Base-by-base conservation (phyloP, 2,797 vertebrate genomes). In the Mormyrops attenuatus region DNA sequence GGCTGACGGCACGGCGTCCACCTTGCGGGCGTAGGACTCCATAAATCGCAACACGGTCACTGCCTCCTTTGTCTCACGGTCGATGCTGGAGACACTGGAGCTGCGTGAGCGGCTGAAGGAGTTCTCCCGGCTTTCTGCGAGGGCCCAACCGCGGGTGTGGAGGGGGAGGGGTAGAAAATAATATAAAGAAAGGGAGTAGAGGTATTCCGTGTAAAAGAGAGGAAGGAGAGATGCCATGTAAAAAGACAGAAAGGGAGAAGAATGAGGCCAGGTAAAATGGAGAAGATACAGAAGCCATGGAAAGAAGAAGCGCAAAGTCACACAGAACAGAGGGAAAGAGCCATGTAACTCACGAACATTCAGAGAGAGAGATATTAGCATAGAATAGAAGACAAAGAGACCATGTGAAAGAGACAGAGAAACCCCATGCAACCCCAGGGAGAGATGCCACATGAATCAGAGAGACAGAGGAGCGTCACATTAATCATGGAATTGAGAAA, bases 21-120 rank as follows among this genome's bases (percentile, higher is more conserved):
- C 95, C 91, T 96, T 97, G 47, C 94, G 92, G 90, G 95, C 93
- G 85, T 96, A 97, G 77, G 96, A 96, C 88, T 97, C 96, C 94
- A 96, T 96, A 93, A 97, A 97, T 91, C 95, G 95, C 57, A 97
- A 80, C 87, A 96, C 95, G 60, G 96, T 97, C 87, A 97, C 95
- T 0, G 96, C 94, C 92, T 97, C 96, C 91, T 96, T 97, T 0
- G 96, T 93, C 91, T 97, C 96, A 90, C 96, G 96, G 93, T 97
- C 96, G n/a, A 97, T 97, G 50, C 96, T 97, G 92, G 96, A 97
- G 89, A 97, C 95, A 0, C 96, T 97, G 90, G 96, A 97, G 92
- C 96, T 97, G 90, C 96, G 95, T 53, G 96, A 97, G 88, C 96
- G 96, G 93, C 93, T 96, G 93, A 96, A 96, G 90, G 96, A 95